A percentile compares a stretch with the other conserved stretches of the same genome.
Conservation (phyloP, 2,888 invertebrate species). For the Caenorhabditis angaria region DNA sequence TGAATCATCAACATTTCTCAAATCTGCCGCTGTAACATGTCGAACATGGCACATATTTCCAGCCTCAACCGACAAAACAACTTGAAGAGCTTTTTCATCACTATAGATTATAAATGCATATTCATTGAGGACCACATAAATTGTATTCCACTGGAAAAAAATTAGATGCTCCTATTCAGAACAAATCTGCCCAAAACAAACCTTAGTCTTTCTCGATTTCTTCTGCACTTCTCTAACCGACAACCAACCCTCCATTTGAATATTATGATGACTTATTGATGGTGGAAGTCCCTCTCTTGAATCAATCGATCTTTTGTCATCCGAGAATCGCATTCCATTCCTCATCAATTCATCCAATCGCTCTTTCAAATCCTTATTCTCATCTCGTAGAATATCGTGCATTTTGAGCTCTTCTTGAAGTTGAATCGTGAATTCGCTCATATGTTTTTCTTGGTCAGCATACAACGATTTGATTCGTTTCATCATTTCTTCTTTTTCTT, state of each 20-base stretch:
- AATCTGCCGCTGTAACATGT: constrained; percentile 97
- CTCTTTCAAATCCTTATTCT: constrained; percentile 82
- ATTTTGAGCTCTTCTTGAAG: constrained; percentile 17
- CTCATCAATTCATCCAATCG: constrained; percentile 2
- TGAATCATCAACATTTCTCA: constrained; percentile 96
- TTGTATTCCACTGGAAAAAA: constrained; percentile 25
- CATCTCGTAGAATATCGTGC: constrained; percentile 70
- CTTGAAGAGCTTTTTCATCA: constrained; percentile 26
- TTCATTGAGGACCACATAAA: constrained; percentile 36
- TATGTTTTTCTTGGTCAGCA: constrained; percentile 22
- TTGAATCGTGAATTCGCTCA: constrained; percentile 15
- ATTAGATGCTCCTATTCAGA: not conserved
- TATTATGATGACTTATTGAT: constrained; percentile 15
- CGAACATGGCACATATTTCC: constrained; percentile 95
- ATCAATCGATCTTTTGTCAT: constrained; percentile 43
- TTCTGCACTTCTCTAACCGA: constrained; percentile 28
- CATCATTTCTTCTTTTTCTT: constrained; percentile 23
- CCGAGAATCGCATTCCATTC: constrained; percentile 6
- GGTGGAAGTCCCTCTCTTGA: constrained; percentile 44
- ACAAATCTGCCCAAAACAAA: not conserved
- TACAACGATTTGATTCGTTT: constrained; percentile 18
- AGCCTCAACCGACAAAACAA: constrained; percentile 31
- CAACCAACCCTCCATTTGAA: constrained; percentile 29
- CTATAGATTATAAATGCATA: constrained; percentile 27
- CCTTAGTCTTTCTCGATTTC: constrained; percentile 37